Base-by-base conservation (phyloP, 2,113 vertebrate species). In the Noturus placidus region DNA sequence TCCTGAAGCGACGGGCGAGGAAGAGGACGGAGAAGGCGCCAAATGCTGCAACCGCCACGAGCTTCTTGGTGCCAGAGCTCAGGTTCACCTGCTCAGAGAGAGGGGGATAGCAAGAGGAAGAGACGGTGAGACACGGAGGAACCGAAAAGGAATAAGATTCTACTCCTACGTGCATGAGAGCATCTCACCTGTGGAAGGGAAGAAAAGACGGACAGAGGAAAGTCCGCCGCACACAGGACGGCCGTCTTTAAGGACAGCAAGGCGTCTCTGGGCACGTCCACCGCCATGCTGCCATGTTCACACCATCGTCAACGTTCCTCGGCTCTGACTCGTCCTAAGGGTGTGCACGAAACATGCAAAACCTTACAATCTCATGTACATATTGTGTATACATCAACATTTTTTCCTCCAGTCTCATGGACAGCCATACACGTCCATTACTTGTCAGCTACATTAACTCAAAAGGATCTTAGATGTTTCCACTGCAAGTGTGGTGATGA, bases 1-100 rank as follows among this genome's bases (percentile, higher is more conserved):
- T 96, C 94, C 96, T 97, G 92, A 99, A 97, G 91, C 95, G 97
- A 82, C 93, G 96, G 3, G 98, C 97, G 83, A 99, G 96, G 92
- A 97, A 96, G 93, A 98, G 94, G 87, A 99, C 93, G 63, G 98
- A 98, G 88, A 97, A 52, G 0, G 97, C 95, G 11, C 97, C 94
- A 27, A 98, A 95, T 72, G 97, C 96, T 7, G 98, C 95, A 79
- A 96, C 94, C 0, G 95, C 96, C 88, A 99, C 92, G 69, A 99
- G 93, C 82, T 97, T 99, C 94, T 97, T 98, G 87, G 96, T 93
- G 80, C 96, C 93, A 0, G 97, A 92, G 65, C 97, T 96, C 92
- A 98, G 90, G 54, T 91, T 97, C 90, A 98, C 93, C 98, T 99
- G 94, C 25, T 78, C 17, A 85, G 91, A 87, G 91, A 70, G 57